Conservation (phyloP, 2,113 vertebrate genomes). For the Monarcha castaneiventris region DNA sequence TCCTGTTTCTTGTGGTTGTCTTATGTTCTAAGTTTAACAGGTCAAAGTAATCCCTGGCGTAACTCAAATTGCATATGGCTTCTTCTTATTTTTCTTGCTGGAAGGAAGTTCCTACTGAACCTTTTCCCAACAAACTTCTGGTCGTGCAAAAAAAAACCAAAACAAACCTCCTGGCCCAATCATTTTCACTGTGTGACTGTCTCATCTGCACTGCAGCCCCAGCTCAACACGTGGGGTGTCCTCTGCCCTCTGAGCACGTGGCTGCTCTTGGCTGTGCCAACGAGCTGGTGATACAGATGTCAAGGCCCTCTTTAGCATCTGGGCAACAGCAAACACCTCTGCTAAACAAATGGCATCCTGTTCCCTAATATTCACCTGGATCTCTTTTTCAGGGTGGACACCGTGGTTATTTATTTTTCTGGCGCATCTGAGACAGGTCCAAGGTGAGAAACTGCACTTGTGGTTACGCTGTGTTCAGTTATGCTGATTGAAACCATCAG, state of each 20-base stretch:
- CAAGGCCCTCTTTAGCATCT: neutral
- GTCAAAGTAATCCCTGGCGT: neutral
- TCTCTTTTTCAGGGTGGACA: conserved; percentile 44
- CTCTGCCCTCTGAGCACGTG: neutral
- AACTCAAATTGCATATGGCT: neutral
- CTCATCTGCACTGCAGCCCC: neutral
- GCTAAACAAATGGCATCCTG: neutral
- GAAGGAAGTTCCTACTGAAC: neutral
- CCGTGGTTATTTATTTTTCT: neutral
- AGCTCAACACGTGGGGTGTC: rapidly evolving
- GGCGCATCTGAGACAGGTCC: neutral
- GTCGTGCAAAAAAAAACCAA: neutral
- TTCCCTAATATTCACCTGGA: neutral
- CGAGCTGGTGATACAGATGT: neutral
- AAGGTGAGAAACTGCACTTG: neutral
- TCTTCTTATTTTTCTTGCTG: neutral
- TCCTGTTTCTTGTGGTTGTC: neutral
- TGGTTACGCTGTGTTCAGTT: neutral
- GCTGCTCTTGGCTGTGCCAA: neutral
- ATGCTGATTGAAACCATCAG: neutral
- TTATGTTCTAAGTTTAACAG: neutral
- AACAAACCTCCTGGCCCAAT: neutral
- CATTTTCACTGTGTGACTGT: neutral
- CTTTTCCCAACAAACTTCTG: neutral
- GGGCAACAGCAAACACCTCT: neutral